Base-by-base conservation (phyloP, 2,113 vertebrate species). In the Oreochromis aureus region DNA sequence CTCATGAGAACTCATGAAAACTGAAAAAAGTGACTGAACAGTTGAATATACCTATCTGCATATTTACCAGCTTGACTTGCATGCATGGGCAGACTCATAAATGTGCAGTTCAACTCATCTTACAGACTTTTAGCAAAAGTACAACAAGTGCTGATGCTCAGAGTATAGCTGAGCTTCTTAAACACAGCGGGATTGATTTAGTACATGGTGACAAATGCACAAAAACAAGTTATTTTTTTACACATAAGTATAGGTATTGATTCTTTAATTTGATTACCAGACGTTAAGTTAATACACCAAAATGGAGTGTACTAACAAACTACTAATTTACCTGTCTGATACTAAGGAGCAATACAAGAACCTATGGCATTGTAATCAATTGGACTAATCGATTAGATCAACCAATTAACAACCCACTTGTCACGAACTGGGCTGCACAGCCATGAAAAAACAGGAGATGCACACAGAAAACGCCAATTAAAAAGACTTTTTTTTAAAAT, bases 191-290 rank as follows among this genome's bases (percentile, higher is more conserved):
- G 39, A 71, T 3, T 44, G n/a, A 71, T 71, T 71, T 22, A 44
- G 13, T 10, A 41, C 1, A 69, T 41, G 41, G 6, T 41, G 39
- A 71, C 15, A 24, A 44, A 44, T 71, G 39, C 66, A 44, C 7
- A 24, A 44, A 71, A 44, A 71, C 66, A 71, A 71, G 7, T 24
- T 6, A 0, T n/a, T 36, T 8, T 63, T 61, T 10, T 34, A 24
- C 0, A 1, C 36, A 0, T 6, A 71, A 24, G 36, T 71, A 24
- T 6, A 24, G n/a, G 12, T 44, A 24, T 44, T 44, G 12, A 24
- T 24, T 71, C 36, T 71, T 71, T 71, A 1, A 63, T 63, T 36
- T 11, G 32, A 18, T 73, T 73, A 46, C 22, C 69, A 73, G 39
- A 73, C 46, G 41, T 18, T 73, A 1, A 51, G 48, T 18, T 27